Evolutionary conservation across 2,888 invertebrate species (phyloP).

Genomic region (Amphiduros pacificus): DNA sequence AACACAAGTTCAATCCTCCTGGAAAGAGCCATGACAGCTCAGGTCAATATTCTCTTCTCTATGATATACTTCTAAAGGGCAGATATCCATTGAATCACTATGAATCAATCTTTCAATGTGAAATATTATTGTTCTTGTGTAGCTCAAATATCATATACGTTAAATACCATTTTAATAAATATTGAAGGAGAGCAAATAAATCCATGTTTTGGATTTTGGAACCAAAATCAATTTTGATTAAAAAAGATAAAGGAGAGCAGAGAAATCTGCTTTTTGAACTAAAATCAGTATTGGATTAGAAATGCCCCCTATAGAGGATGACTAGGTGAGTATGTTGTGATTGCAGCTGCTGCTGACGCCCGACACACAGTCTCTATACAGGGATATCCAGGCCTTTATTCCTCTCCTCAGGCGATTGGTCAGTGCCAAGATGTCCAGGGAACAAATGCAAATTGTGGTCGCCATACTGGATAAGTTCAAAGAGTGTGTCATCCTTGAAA

Average conservation of each 20-base stretch:
- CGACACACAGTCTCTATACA: background rate
- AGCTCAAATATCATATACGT: no score
- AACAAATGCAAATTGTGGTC: constrained; percentile 5
- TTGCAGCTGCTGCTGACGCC: constrained; percentile 5
- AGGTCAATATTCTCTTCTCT: no score
- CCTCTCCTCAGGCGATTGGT: constrained; percentile 6
- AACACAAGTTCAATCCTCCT: no score
- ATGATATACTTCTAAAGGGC: no score
- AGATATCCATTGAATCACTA: no score
- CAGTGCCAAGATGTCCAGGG: background rate
- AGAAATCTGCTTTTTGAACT: background rate
- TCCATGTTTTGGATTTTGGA: no score
- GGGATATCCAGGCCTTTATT: constrained; percentile 5
- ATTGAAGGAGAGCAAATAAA: no score
- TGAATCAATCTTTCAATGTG: no score
- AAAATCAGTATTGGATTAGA: background rate
- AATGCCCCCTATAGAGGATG: background rate
- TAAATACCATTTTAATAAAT: no score
- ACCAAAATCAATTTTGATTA: no score
- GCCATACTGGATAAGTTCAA: constrained; percentile 9
- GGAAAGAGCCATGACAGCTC: no score
- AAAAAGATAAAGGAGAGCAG: background rate
- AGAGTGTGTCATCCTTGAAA: constrained; percentile 5
- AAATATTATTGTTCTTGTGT: no score
- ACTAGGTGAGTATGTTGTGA: background rate